These are phyloP conservation scores for Dipodomys stephensi DNA, from an alignment of 2,113 vertebrate genomes.

Conservation along the genomic window DNA sequence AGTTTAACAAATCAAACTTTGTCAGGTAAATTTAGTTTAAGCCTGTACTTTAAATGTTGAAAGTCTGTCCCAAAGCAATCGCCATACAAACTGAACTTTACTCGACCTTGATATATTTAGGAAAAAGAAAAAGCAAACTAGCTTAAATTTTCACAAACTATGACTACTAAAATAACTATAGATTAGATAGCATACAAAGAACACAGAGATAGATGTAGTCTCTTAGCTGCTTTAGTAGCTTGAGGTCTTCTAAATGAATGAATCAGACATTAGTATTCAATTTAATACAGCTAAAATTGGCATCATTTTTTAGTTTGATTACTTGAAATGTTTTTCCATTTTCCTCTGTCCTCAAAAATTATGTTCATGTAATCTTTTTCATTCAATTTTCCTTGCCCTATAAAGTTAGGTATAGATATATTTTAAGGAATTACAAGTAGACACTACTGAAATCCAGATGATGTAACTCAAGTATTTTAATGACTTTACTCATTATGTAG, in stretches of 20 bases:
- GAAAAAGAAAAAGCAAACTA: too few species aligned
- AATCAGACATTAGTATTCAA: neutral
- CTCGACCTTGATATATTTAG: neutral
- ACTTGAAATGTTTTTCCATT: conserved; percentile 5
- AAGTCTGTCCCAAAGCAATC: neutral
- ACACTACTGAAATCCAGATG: neutral
- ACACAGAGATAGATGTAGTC: too few species aligned
- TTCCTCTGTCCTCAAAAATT: neutral
- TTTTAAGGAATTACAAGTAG: neutral
- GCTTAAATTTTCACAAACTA: neutral
- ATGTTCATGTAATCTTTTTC: neutral
- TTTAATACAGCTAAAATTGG: neutral
- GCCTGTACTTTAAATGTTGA: neutral
- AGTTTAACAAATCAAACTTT: neutral
- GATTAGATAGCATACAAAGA: too few species aligned
- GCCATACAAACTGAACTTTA: neutral
- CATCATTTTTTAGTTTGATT: neutral
- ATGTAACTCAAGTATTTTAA: neutral
- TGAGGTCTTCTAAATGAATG: neutral
- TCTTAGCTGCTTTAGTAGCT: neutral
- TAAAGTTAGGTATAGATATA: neutral
- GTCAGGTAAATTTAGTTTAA: neutral
- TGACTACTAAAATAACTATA: neutral
- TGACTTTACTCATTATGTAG: neutral
- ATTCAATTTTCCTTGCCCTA: neutral